phyloP scores from a whole-genome alignment of 2,888 invertebrate genomes.

The Cantharis rustica region DNA sequence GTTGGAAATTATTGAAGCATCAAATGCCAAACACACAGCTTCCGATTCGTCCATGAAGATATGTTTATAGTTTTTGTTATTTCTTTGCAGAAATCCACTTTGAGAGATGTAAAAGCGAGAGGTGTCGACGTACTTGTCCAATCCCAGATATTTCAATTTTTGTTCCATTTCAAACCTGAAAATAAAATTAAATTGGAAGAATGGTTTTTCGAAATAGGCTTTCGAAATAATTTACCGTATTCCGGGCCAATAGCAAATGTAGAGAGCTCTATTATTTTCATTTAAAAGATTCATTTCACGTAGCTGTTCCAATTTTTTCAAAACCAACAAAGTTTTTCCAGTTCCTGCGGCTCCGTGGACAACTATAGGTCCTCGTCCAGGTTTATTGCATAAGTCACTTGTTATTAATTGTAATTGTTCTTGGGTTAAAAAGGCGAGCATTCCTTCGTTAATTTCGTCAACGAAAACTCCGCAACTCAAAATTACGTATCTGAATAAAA shows the following conservation, averaged over 20 bases:
- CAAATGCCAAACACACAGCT: conserved; percentile 49
- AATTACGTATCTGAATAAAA: conserved; percentile 45
- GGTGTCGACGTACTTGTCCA: conserved; percentile 47
- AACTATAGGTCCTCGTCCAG: conserved; percentile 42
- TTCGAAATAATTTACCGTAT: conserved; percentile 41
- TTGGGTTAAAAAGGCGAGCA: conserved; percentile 49
- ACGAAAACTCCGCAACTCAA: conserved; percentile 52
- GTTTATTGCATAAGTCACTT: conserved; percentile 37
- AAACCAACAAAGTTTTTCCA: conserved; percentile 51
- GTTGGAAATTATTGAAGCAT: conserved; percentile 41
- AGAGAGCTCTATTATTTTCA: conserved; percentile 48
- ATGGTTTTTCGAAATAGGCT: not conserved
- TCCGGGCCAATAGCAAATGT: conserved; percentile 53
- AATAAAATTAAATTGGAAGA: not conserved
- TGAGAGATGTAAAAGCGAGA: conserved; percentile 47
- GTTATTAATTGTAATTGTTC: conserved; percentile 48
- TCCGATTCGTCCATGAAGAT: conserved; percentile 54
- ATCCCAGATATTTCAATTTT: conserved; percentile 42
- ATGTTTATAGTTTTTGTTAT: conserved; percentile 47
- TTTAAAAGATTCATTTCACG: conserved; percentile 44
- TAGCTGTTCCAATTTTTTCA: conserved; percentile 49
- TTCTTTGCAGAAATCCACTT: conserved; percentile 43
- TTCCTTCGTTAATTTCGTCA: conserved; percentile 48
- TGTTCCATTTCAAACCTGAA: conserved; percentile 44
- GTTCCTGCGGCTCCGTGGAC: conserved; percentile 55